phyloP scores from a whole-genome alignment of 1,140 invertebrate genomes.

The Calephelis nemesis region DNA sequence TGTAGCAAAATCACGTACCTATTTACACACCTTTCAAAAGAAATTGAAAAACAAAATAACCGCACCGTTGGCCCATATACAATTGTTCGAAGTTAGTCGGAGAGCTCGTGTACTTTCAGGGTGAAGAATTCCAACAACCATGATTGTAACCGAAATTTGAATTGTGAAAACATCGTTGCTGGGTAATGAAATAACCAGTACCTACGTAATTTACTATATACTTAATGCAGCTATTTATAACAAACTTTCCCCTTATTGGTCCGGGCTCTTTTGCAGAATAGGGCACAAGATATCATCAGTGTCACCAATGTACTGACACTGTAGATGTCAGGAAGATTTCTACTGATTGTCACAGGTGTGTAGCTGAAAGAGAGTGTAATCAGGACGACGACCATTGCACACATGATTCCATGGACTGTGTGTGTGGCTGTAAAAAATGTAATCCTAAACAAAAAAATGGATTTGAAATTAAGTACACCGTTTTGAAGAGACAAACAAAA shows the following conservation, averaged over 20 bases:
- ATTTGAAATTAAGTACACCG: constrained; percentile 68
- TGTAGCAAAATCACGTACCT: constrained; percentile 29
- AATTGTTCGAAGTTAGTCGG: constrained; percentile 15
- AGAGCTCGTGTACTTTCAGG: no score
- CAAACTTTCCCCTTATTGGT: no score
- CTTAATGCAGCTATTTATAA: no score
- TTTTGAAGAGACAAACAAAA: constrained; percentile 53
- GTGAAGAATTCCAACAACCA: background rate
- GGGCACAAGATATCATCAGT: constrained; percentile 45
- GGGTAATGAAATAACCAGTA: no score
- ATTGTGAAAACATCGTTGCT: no score
- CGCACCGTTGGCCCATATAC: background rate
- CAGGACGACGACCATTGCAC: constrained; percentile 44
- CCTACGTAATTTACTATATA: no score
- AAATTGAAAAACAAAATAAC: constrained; percentile 25
- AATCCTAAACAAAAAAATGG: constrained; percentile 66
- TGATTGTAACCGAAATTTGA: no score
- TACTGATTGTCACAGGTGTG: constrained; percentile 62
- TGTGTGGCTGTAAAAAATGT: constrained; percentile 56
- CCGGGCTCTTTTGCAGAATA: constrained; percentile 25
- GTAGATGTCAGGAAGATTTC: constrained; percentile 51
- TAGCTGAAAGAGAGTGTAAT: constrained; percentile 48
- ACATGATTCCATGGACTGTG: constrained; percentile 50
- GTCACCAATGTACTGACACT: constrained; percentile 55
- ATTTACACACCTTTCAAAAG: constrained; percentile 27